A percentile compares a stretch with the other conserved stretches of the same genome.
These are phyloP conservation scores for Drosophila multiciliata DNA, from an alignment of 2,888 invertebrate species.

Conservation along the genomic window DNA sequence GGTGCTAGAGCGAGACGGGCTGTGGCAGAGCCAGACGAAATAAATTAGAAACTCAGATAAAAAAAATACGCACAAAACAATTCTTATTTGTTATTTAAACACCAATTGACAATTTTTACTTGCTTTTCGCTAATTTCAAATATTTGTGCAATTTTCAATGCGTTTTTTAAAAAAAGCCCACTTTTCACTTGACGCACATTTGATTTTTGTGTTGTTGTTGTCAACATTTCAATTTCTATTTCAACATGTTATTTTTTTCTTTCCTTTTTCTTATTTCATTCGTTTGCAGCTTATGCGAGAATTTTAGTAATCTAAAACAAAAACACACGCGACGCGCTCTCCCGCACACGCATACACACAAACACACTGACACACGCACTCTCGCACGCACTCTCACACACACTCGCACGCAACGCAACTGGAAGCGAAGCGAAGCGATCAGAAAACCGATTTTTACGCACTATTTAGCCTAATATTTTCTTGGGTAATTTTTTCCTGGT, in stretches of 20 bases:
- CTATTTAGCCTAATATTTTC: constrained; percentile 68
- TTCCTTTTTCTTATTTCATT: constrained; percentile 6
- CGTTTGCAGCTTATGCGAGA: constrained; percentile 44
- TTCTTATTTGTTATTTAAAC: constrained; percentile 9
- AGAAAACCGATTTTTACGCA: constrained; percentile 75
- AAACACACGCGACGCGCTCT: constrained; percentile 46
- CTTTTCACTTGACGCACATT: constrained; percentile 45
- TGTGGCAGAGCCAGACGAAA: constrained; percentile 5
- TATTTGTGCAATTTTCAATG: constrained; percentile 28
- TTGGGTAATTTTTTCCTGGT: constrained; percentile 40
- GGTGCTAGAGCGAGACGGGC: constrained; percentile 1
- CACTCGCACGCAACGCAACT: constrained; percentile 48
- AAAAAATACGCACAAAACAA: constrained; percentile 26
- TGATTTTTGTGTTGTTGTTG: constrained; percentile 42
- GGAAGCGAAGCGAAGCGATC: constrained; percentile 64
- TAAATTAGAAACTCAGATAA: constrained; percentile 11
- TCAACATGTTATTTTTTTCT: constrained; percentile 66
- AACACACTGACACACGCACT: neutral
- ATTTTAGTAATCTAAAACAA: constrained; percentile 69
- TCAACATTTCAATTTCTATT: constrained; percentile 56
- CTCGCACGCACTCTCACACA: constrained; percentile 10
- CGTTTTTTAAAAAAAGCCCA: constrained; percentile 31
- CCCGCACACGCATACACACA: constrained; percentile 7
- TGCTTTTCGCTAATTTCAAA: constrained; percentile 14
- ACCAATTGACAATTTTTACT: constrained; percentile 9